A percentile compares a stretch with the other conserved stretches of the same genome.
phyloP scores from a whole-genome alignment of 2,113 vertebrate genomes.

The Odocoileus hemionus region DNA sequence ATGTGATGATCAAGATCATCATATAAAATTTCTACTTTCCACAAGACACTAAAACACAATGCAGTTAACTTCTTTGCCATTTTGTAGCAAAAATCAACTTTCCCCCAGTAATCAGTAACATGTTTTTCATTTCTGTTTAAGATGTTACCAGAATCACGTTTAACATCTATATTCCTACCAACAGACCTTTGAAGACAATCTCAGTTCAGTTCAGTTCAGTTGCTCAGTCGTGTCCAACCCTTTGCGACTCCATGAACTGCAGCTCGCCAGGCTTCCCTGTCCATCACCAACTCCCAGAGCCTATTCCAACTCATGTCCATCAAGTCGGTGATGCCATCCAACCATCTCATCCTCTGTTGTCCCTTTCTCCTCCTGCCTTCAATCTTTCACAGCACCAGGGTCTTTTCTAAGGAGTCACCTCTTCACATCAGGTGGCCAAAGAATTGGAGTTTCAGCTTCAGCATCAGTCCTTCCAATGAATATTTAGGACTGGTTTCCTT shows the following conservation, averaged over 20 bases:
- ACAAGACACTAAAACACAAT: not conserved
- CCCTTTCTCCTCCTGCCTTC: not conserved
- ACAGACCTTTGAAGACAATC: not conserved
- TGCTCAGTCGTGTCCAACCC: not conserved
- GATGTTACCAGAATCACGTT: not conserved
- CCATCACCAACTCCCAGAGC: not conserved
- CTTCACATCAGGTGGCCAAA: not conserved
- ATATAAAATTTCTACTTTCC: not conserved
- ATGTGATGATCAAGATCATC: not conserved
- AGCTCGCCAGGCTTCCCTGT: not conserved
- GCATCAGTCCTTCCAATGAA: not conserved
- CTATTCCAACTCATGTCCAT: not conserved
- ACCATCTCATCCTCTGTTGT: not conserved
- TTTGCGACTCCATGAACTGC: not conserved
- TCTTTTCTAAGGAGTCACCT: not conserved
- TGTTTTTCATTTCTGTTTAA: not conserved
- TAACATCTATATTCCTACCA: not conserved
- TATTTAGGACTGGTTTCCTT: not conserved
- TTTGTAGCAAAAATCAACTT: not conserved
- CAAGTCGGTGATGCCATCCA: not conserved
- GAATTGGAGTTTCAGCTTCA: not conserved
- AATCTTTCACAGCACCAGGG: not conserved
- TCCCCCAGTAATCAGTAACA: not conserved
- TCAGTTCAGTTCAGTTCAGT: not conserved
- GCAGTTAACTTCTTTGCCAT: not conserved